Evolutionary conservation across 1,140 invertebrate genomes (phyloP), one percentile per base, ranked within the genome.

Genomic region (Caerostris extrusa): DNA sequence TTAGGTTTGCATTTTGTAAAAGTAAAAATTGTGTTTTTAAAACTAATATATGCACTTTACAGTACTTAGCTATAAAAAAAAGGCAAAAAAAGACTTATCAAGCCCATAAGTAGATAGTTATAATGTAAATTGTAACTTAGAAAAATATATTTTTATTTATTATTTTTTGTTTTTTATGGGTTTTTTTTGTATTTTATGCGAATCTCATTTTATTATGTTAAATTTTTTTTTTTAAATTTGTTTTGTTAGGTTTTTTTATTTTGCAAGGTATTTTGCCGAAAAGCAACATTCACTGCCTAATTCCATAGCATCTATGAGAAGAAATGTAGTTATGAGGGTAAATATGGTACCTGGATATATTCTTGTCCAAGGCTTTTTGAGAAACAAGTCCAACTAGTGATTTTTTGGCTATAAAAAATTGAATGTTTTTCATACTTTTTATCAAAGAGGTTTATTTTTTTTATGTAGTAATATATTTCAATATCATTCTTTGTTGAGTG

Each of bases 401-500:
- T 14, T 90, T 85, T 58, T 57, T 57, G 88, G 60, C 57, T 85
- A 58, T 85, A 58, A 56, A 34, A 90, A 19, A 90, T 71, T 77
- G 67, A 57, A 71, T 55, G 67, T 90, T 90, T 90, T 77, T 17
- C 61, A 88, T 61, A 64, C 50, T 67, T 85, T 57, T 85, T 57
- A 19, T 88, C 58, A 88, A 88, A 88, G 64, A 67, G 50, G 61
- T 69, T 90, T 90, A 71, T 90, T 71, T 90, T 34, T 90, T 90
- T 90, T 90, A 90, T 71, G 71, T 71, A 90, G 67, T 88, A 88
- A 88, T 88, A 88, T 88, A 88, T 88, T 90, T 90, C 64, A 71
- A 71, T 71, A 57, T n/a, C 55, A 19, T 60, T 88, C 86, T 88
- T 58, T 17, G 6, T 7, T 34, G 57, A 64, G 58, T 64, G 60